Evolutionary conservation across 2,888 invertebrate genomes (phyloP).

Genomic region (Diloba caeruleocephala): DNA sequence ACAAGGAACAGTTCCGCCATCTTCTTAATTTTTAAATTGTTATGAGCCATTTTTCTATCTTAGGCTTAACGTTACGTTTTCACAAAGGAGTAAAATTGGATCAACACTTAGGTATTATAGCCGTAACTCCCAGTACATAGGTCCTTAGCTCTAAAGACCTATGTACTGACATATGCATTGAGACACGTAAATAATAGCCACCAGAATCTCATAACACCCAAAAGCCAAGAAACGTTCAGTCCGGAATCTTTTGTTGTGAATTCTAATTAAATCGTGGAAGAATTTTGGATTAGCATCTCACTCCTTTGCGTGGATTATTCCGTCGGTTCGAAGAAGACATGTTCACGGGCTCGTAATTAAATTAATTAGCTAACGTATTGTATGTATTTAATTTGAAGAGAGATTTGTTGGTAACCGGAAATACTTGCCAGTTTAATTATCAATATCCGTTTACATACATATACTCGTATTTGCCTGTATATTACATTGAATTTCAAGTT

Average conservation of each 20-base stretch:
- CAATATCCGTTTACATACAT: conserved; percentile 14
- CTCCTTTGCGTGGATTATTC: conserved; percentile 37
- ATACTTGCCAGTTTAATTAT: conserved; percentile 13
- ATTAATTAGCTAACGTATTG: conserved; percentile 47
- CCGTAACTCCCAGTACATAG: too few species aligned
- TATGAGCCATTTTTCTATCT: too few species aligned
- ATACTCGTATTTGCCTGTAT: neutral
- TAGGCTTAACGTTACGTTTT: too few species aligned
- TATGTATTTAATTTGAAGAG: conserved; percentile 39
- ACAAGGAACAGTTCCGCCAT: neutral
- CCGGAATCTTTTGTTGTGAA: conserved; percentile 27
- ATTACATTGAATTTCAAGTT: conserved; percentile 3
- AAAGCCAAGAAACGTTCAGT: conserved; percentile 21
- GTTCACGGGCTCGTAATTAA: conserved; percentile 42
- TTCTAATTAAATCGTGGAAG: conserved; percentile 51
- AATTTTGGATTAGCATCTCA: conserved; percentile 49
- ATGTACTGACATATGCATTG: neutral
- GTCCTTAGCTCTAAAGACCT: neutral
- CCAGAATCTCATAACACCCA: conserved; percentile 11
- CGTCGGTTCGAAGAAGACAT: conserved; percentile 31
- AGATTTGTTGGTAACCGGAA: conserved; percentile 28
- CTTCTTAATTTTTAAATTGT: too few species aligned
- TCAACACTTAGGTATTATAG: too few species aligned
- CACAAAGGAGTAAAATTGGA: too few species aligned
- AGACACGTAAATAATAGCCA: conserved; percentile 3